Base-by-base conservation (phyloP, 2,888 invertebrate genomes). In the Seladonia tumulorum region DNA sequence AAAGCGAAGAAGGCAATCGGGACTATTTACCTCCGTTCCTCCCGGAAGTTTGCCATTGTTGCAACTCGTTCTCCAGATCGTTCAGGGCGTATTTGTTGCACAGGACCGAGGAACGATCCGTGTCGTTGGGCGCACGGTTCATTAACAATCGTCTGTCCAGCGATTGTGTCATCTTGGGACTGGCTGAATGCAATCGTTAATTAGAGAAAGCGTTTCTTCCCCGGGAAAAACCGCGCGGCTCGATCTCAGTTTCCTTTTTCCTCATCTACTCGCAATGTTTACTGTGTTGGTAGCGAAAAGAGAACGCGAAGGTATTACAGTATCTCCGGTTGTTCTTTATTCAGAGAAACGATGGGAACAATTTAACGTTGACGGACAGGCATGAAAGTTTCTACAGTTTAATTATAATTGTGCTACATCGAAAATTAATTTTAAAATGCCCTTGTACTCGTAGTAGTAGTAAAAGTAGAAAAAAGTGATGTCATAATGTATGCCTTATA, bases 21-120 rank as follows among this genome's bases (percentile, higher is more conserved):
- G 18, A 66, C 66, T 66, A 63, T 42, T 90, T 80, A 82, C 88
- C 14, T 79, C 79, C 86, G 57, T 82, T 68, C 39, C 35, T 76
- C 8, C 84, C 8, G 47, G 85, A 12, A 12, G 80, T 49, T 14
- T 78, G 87, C 92, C 93, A 93, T 49, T 85, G 89, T 14, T 74
- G 80, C 22, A 81, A 25, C 73, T 91, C 88, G 68, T 88, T 75
- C 70, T 92, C 92, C 77, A 91, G 47, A 42, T 92, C 91, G 53
- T 92, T 91, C 76, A 97, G 94, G 0, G 97, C 97, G 93, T 97
- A 97, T 89, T 96, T 96, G 94, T 97, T 97, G 93, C 96, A 97
- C 66, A 97, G 95, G 57, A 97, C 97, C 0, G 97, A 96, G 0
- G 96, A 96, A 85, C 96, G 96, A 57, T 96, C 96, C 22, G 95